Evolutionary conservation across 2,113 vertebrate species (phyloP), one percentile per base, ranked within the genome.

Genomic region (Sebastes fasciatus): DNA sequence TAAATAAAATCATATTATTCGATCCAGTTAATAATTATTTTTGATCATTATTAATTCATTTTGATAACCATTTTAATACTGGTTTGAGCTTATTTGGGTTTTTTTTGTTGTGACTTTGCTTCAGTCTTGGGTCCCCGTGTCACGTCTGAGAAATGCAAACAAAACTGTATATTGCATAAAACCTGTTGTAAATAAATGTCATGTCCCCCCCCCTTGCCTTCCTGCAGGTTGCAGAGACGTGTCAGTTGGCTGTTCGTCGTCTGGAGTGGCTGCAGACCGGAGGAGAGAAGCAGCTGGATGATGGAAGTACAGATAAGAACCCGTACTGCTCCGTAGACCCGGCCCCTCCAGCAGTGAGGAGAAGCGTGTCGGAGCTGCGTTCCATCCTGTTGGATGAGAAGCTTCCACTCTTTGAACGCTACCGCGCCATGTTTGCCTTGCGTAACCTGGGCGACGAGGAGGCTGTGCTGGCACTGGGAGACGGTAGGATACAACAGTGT

Each of bases 371-470:
- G 0, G 94, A 92, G 40, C 94, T 99, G 52, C 96, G 94, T 0
- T 62, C 52, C 0, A 40, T 13, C 3, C 94, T 99, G 14, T 81
- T 99, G 90, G 95, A 99, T 0, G 97, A 99, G 73, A 87, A 87
- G 0, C 80, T 73, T 65, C 85, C 96, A 0, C 96, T 99, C 5
- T 99, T 99, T 0, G 97, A 99, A 0, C 97, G 98, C 1, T 99
- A 99, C 93, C 92, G 97, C 0, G 98, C 98, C 72, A 99, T 99
- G 98, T 99, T 99, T 13, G 97, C 98, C 0, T 94, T 99, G 57
- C 94, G 98, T 0, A 97, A 99, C 8, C 57, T 94, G 0, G 97
- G 98, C 2, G 95, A 91, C 1, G 82, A 92, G 78, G 96, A 96
- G 62, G 97, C 98, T 0, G 97, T 95, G 58, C 93, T 98, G 73